Evolutionary conservation across 2,113 vertebrate species (phyloP), one percentile per base, ranked within the genome.

Genomic region (Ceratotherium simum): DNA sequence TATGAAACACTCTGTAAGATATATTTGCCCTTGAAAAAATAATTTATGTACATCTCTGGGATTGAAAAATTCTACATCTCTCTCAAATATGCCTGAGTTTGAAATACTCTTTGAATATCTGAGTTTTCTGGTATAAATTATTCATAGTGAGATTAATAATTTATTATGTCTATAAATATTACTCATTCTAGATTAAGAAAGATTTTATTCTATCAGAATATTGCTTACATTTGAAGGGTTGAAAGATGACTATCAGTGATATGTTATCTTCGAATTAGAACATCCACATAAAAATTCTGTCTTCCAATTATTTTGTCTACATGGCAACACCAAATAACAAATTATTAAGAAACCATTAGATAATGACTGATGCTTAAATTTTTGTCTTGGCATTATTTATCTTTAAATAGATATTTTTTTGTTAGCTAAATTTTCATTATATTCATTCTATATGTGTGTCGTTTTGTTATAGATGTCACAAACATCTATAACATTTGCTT

Each of bases 61-160:
- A 64, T 25, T 85, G 82, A 95, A 96, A 90, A 91, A 80, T 46
- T 88, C 60, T 64, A 70, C 62, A 51, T 81, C 21, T 86, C 25
- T 95, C 92, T 72, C 54, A 96, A 95, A 56, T 83, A 89, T 86
- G 42, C 56, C 73, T 36, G 58, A 83, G 23, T 95, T 92, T 78
- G 51, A 87, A 90, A 83, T 79, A 72, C 33, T 93, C 54, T 93
- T 89, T 96, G 56, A 95, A 18, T 78, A 89, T 88, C 48, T 75
- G 5, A 93, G 29, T 91, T 96, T 98, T 96, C 81, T 96, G n/a
- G 2, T 46, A 87, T 92, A 93, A 91, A 91, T 97, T 62, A 96
- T 96, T 98, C 72, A 93, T 95, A 16, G 6, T 82, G 42, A 54
- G 67, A 70, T 97, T 91, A 96, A 78, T 97, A 88, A 97, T 96